Evolutionary conservation across 2,888 invertebrate genomes (phyloP), one percentile per base, ranked within the genome.

Genomic region (Dioctria linearis): DNA sequence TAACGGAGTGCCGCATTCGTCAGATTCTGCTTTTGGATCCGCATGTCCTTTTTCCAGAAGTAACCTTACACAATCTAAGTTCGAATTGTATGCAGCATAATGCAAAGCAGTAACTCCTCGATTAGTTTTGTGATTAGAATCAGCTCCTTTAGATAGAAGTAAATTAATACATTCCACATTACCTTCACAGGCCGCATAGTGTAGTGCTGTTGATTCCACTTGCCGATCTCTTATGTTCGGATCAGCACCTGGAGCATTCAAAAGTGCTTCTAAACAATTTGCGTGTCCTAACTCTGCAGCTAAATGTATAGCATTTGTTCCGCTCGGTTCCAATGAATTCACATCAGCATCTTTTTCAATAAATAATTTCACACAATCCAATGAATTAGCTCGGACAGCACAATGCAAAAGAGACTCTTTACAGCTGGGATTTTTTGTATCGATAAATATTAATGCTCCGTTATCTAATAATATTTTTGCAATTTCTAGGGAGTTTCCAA

Each of bases 111-210:
- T 95, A 86, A 96, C 96, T 6, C 95, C 95, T 76, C 96, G 91
- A 85, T 94, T 93, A 86, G 95, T 95, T 85, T 92, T 92, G 59
- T 93, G 89, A 83, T 93, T 93, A 0, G 94, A 93, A 85, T 95
- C 93, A 0, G 96, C 96, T 0, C 94, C 93, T 84, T 93, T 93
- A 5, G 93, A 91, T 57, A 96, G 86, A 59, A 96, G 87, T 65
- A 95, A 88, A 85, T 94, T 93, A 0, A 96, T 92, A 85, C 95
- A 96, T 78, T 96, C 95, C 8, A 92, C 92, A 86, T 95, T 95
- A 2, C 96, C 96, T 80, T 95, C 95, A 86, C 96, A 96, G 0
- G 97, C 96, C 0, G 97, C 96, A 83, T 96, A 90, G 90, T 97
- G 97, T 79, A 96, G 86, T 0, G 95, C 93, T 0, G 95, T 95